Base-by-base conservation (phyloP, 2,113 vertebrate species). In the Garra rufa region DNA sequence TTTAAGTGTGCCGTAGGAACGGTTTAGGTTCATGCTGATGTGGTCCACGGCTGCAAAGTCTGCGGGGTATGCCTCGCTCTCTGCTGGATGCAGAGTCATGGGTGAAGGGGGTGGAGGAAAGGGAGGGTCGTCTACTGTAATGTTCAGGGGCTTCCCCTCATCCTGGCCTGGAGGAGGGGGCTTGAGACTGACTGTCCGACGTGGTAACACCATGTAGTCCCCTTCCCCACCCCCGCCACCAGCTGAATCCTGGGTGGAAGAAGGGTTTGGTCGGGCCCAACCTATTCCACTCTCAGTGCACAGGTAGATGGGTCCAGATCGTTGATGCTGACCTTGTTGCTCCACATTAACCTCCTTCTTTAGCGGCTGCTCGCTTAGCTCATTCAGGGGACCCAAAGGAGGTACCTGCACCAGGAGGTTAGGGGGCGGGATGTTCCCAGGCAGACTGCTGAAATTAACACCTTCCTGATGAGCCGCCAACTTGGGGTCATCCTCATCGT, bases 121-220 rank as follows among this genome's bases (percentile, higher is more conserved):
- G 6, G 96, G 93, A 11, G 94, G 95, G 14, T 98, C 97, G 5
- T 98, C 96, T 7, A 95, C 69, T 0, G 94, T 87, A 63, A 96
- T 94, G 85, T 95, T 95, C n/a, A 96, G 93, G 24, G 93, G 93
- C n/a, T 95, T 95, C 78, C 93, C 93, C 71, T 99, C 97, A 0
- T 97, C 96, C 9, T 94, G 90, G 76, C 91, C 90, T 0, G 92
- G 34, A 7, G 92, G 95, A 24, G 92, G 91, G 67, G 96, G 97
- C 82, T 99, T 98, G 85, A 99, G 96, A 94, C 96, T 98, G 91
- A 96, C 91, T 85, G 96, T 97, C 93, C 98, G 93, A 26, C 97
- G 95, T 4, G 98, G 98, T 88, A 99, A 94, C 90, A 99, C 97
- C 97, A 98, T 99, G 92, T 99, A 99, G 92, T 99, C 97, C 82